A percentile compares a stretch with the other conserved stretches of the same genome.
phyloP scores from a whole-genome alignment of 2,797 vertebrate species.

The Myoxocephalus aenaeus region DNA sequence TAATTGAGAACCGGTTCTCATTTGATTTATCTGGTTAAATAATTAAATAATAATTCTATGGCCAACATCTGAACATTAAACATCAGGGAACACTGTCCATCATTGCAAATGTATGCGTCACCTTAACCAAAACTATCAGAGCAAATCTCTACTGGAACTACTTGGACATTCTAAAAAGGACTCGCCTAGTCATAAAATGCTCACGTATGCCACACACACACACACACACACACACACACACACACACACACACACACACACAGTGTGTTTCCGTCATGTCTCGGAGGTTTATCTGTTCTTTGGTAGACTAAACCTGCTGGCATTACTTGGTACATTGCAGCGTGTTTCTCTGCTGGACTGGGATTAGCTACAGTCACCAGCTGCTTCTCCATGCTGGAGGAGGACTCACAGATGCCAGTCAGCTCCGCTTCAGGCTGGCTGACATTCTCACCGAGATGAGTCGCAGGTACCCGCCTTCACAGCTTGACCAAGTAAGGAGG shows the following conservation, averaged over 20 bases:
- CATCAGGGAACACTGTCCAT: too few relatives aligned
- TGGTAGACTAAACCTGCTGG: neutral
- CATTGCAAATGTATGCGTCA: too few relatives aligned
- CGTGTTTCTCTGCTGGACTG: neutral
- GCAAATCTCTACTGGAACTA: neutral
- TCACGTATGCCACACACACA: too few relatives aligned
- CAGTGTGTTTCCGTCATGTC: neutral
- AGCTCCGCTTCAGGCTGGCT: neutral
- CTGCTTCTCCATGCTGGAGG: neutral
- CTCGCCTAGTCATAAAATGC: neutral
- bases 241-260: neutral
- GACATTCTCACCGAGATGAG: conserved; percentile 14
- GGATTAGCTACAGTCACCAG: neutral
- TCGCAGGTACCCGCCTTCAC: conserved; percentile 14
- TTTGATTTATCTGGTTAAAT: too few relatives aligned
- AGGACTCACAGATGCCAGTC: conserved; percentile 7
- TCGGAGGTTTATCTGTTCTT: neutral
- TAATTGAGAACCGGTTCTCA: too few relatives aligned
- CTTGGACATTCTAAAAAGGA: neutral
- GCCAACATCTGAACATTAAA: too few relatives aligned
- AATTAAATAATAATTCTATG: too few relatives aligned
- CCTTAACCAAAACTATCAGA: too few relatives aligned
- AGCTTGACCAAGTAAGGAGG: neutral
- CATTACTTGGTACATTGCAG: too few relatives aligned
- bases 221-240: too few relatives aligned